A percentile compares a stretch with the other conserved stretches of the same genome.
Conservation (phyloP, 2,113 vertebrate genomes). For the Ranitomeya variabilis region DNA sequence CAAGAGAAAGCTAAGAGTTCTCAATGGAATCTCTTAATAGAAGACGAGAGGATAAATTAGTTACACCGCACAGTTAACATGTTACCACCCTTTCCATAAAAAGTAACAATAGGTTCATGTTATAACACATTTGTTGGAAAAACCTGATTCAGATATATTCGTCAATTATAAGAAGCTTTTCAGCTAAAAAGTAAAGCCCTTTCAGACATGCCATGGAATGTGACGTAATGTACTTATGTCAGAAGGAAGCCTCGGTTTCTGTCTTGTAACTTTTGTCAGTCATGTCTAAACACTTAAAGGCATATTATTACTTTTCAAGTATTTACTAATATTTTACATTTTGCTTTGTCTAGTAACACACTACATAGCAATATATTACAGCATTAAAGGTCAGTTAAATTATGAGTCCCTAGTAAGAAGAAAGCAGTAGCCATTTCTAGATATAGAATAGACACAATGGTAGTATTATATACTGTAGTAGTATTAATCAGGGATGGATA, state of each 20-base stretch:
- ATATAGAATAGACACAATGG: neutral
- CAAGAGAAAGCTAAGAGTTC: neutral
- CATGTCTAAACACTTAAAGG: neutral
- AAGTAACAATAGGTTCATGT: constrained; percentile 13
- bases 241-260: neutral
- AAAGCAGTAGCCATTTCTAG: neutral
- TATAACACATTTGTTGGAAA: constrained; percentile 19
- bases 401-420: no score
- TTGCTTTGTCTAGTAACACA: neutral
- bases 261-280: neutral
- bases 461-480: neutral
- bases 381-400: no score
- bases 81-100: neutral
- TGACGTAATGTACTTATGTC: constrained; percentile 26
- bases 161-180: constrained; percentile 6
- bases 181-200: constrained; percentile 3
- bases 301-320: neutral
- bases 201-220: constrained; percentile 3
- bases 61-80: neutral
- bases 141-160: constrained; percentile 25
- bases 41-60: neutral
- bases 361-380: neutral
- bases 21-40: neutral
- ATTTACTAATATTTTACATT: neutral
- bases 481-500: neutral